These are phyloP conservation scores for Capreolus pygargus DNA, from an alignment of 2,113 vertebrate genomes.

Conservation along the genomic window DNA sequence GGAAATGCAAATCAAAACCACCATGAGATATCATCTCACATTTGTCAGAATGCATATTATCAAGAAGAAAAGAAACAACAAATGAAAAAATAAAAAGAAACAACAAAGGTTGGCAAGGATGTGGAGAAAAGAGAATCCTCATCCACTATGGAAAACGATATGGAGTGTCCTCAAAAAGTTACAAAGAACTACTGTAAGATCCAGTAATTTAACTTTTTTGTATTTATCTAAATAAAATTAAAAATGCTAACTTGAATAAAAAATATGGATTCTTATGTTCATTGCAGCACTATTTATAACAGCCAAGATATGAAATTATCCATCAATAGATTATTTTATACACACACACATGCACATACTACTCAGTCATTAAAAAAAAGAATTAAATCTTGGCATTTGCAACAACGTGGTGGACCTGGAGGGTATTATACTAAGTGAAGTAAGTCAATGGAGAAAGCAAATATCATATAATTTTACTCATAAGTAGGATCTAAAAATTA, in stretches of 20 bases:
- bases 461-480: not conserved
- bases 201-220: not conserved
- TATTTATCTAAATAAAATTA: not conserved
- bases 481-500: not conserved
- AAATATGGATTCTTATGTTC: not conserved
- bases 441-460: not conserved
- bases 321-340: not conserved
- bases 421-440: not conserved
- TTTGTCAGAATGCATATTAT: not conserved
- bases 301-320: not conserved
- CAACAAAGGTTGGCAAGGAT: not conserved
- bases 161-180: not conserved
- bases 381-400: not conserved
- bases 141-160: not conserved
- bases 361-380: not conserved
- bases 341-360: not conserved
- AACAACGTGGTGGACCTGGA: not conserved
- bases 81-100: too few relatives aligned
- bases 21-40: not conserved
- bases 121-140: not conserved
- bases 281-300: not conserved
- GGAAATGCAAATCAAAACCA: not conserved
- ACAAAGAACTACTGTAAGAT: not conserved
- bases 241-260: not conserved
- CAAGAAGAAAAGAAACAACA: not conserved